These are phyloP conservation scores for Erebia palarica DNA, from an alignment of 2,888 invertebrate genomes.

Conservation along the genomic window DNA sequence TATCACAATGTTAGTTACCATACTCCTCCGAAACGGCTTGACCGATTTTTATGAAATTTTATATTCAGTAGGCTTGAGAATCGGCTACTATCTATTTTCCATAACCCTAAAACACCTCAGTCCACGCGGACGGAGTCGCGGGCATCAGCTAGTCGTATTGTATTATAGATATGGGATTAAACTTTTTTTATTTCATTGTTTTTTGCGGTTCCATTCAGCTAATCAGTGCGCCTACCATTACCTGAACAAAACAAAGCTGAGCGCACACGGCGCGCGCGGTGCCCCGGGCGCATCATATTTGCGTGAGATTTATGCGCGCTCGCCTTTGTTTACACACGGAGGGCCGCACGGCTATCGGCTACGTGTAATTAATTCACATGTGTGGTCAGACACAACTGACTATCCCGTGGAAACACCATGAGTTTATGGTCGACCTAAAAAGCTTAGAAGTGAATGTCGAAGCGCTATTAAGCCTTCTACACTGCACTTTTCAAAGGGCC, in stretches of 20 bases:
- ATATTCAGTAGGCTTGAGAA: too few species aligned
- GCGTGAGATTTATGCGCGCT: conserved; percentile 51
- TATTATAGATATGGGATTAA: too few species aligned
- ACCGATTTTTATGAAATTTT: too few species aligned
- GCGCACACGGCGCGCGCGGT: conserved; percentile 32
- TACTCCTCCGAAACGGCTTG: too few species aligned
- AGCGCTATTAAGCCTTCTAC: too few species aligned
- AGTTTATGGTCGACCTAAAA: not conserved
- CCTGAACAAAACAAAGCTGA: conserved; percentile 11
- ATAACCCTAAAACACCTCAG: not conserved
- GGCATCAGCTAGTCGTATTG: not conserved
- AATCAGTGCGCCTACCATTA: conserved; percentile 9
- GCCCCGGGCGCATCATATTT: conserved; percentile 39
- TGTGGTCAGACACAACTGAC: conserved; percentile 27
- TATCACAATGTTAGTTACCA: too few species aligned
- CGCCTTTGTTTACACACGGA: conserved; percentile 57
- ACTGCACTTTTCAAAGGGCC: too few species aligned
- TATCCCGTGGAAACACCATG: not conserved
- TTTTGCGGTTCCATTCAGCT: not conserved
- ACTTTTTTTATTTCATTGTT: too few species aligned
- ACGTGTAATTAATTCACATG: conserved; percentile 39
- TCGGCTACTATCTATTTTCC: too few species aligned
- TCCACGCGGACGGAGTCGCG: not conserved
- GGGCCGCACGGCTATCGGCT: conserved; percentile 33
- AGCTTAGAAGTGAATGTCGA: too few species aligned